Base-by-base conservation (phyloP, 2,888 invertebrate species). In the Hydrotaea cyrtoneurina region DNA sequence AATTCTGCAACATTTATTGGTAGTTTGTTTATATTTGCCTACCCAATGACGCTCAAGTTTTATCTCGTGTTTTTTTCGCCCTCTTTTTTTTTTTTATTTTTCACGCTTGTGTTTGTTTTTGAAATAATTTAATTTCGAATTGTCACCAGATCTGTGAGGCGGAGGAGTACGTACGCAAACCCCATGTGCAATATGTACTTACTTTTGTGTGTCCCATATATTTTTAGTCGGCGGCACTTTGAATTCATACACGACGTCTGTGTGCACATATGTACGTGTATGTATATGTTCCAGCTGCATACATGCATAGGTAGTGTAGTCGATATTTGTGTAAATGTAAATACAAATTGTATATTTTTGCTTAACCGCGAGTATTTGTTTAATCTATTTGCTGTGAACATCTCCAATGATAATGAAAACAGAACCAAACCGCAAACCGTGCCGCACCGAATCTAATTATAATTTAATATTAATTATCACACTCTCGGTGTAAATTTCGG, bases 31-130 rank as follows among this genome's bases (percentile, higher is more conserved):
- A 55, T 57, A 81, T 84, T 84, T 84, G 26, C 57, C 39, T 31
- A 50, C 72, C 64, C 39, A 83, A 81, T 84, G 81, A 84, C 81
- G 81, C 76, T 84, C 57, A 73, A 79, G 46, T 76, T 81, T 84
- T 81, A 81, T 81, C 81, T 83, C 55, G 64, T 78, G 7, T 64
- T 57, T 64, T 64, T 64, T 36, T 31, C 31, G 17, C 62, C n/a
- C 62, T 23, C 36, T 71, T 19, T 76, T 79, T 69, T 73, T 69
- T 78, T 64, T 21, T 72, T 62, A 66, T 62, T 46, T 53, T 26
- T 62, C 62, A 64, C 39, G 39, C 19, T 66, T 39, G 66, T 73
- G 19, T 78, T 82, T 82, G 43, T 57, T 82, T 75, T 71, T 62
- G 31, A 75, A 46, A 43, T 26, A 66, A 79, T 79, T 78, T 73